Evolutionary conservation across 1,140 invertebrate species (phyloP).

Genomic region (Sarcophaga bullata): DNA sequence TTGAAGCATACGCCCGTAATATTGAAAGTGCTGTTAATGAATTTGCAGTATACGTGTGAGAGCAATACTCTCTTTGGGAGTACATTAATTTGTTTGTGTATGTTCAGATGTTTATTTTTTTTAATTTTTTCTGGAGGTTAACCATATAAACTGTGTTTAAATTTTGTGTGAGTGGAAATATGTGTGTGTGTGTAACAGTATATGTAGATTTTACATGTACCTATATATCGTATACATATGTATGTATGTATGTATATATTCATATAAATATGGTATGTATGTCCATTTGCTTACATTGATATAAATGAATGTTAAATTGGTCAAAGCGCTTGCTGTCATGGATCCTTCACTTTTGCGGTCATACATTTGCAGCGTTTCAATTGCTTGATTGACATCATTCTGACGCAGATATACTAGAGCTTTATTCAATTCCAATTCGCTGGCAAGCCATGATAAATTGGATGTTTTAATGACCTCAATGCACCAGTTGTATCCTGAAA

Average conservation of each 20-base stretch:
- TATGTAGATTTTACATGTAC: no score
- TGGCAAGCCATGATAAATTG: constrained; percentile 79
- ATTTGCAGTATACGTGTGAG: no score
- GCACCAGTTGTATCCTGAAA: constrained; percentile 77
- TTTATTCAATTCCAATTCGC: constrained; percentile 94
- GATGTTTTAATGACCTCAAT: constrained; percentile 84
- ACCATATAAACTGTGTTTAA: no score
- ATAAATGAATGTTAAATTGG: constrained; percentile 92
- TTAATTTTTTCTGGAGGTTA: no score
- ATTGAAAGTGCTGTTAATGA: no score
- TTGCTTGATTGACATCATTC: constrained; percentile 82
- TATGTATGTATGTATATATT: not conserved
- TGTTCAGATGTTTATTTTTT: no score
- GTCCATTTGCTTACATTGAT: constrained; percentile 73
- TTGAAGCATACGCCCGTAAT: no score
- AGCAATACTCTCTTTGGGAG: no score
- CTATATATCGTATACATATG: no score
- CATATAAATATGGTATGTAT: not conserved
- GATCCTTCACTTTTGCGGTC: constrained; percentile 88
- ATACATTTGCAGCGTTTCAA: constrained; percentile 89
- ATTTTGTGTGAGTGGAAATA: no score
- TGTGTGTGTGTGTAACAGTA: no score
- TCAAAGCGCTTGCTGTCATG: constrained; percentile 85
- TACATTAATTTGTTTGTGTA: no score
- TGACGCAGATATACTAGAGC: constrained; percentile 89